Base-by-base conservation (phyloP, 1,140 invertebrate genomes). In the Lethrus apterus region DNA sequence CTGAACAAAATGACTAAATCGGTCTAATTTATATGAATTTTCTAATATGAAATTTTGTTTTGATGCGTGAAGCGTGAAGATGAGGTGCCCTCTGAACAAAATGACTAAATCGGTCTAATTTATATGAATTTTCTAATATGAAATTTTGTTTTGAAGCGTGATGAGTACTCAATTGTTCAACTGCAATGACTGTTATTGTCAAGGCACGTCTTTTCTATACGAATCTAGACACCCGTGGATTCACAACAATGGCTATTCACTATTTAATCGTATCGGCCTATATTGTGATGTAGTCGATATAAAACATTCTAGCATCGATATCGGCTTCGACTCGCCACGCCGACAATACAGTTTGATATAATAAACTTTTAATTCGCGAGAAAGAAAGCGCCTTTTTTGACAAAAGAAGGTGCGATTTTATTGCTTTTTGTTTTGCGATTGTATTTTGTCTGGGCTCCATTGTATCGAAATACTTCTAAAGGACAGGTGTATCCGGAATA, bases 181-280 rank as follows among this genome's bases (percentile, higher is more conserved):
- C 36, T 49, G 43, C 36, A 47, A 34, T 46, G 50, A 49, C 46
- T 48, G 46, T 46, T 46, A 52, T 55, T 55, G 53, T 55, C 52
- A 32, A 55, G 46, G 49, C 50, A 46, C 53, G 46, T 51, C 53
- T 47, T 55, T 55, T 55, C 48, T 55, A 51, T 55, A 51, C 52
- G 53, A 55, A 49, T 55, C 46, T 55, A 55, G 54, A 52, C 54
- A 55, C 54, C 54, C 54, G 54, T 47, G 49, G 54, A 55, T 55
- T 50, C 54, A 48, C 50, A n/a, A 55, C 50, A 55, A 55, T 52
- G 44, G 50, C 50, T 55, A 55, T 55, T 55, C 50, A 52, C 50
- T 50, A 50, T 55, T 55, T 55, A 55, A 55, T 55, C 46, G 50
- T 44, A 49, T 42, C 53, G 53, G 43, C 50, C 46, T 55, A 55